Base-by-base conservation (phyloP, 2,797 vertebrate genomes). In the Phalloptychus januarius region DNA sequence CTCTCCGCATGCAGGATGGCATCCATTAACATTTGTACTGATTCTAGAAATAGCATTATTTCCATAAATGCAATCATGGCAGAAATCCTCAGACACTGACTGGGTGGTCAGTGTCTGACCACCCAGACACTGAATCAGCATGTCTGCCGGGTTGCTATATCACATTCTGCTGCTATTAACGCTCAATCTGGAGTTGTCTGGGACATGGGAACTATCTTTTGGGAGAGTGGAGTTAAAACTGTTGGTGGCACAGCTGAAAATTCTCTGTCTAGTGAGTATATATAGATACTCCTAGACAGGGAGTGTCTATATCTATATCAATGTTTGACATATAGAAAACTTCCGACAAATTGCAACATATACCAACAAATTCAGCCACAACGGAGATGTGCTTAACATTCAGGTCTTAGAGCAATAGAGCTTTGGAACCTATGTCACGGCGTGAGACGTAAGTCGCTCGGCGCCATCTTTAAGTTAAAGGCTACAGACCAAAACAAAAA, bases 41-140 rank as follows among this genome's bases (percentile, higher is more conserved):
- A 90, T 90, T 87, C 86, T 82, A 80, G 85, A 89, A 92, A 88
- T 79, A 78, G 79, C 0, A 11, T 50, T 76, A 91, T 92, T 92
- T 90, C 88, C 87, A 93, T 92, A 86, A 90, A 92, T 83, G 79
- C 79, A 92, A 91, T 92, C 86, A 83, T 72, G 72, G 74, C 71
- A 67, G 71, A 71, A 75, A 77, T 18, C 67, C 67, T 52, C 71
- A 77, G 75, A 86, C 50, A 10, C 65, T 72, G 7, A 65, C 72
- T 42, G 36, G n/a, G 28, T 54, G 61, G 76, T 38, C 71, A 31
- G 72, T n/a, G n/a, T n/a, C n/a, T n/a, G n/a, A n/a, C n/a, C n/a
- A n/a, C n/a, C n/a, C n/a, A n/a, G n/a, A n/a, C n/a, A n/a, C n/a
- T n/a, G 38, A 79, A 83, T 85, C 85, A 85, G 86, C 87, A 82